A percentile compares a stretch with the other conserved stretches of the same genome.
phyloP scores from a whole-genome alignment of 1,140 invertebrate species.

The Nasonia vitripennis region DNA sequence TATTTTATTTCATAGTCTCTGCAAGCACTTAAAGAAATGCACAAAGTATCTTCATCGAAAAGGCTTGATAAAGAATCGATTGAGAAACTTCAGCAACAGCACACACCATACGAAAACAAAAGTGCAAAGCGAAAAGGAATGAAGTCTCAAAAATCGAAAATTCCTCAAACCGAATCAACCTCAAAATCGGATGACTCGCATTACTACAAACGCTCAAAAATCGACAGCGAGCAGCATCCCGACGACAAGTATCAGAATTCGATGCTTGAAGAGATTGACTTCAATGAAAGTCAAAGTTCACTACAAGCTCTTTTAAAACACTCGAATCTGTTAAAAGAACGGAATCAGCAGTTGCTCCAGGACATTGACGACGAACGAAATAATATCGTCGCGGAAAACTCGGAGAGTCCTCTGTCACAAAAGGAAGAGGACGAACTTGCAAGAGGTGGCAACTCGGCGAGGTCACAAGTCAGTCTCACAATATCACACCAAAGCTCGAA shows the following conservation, averaged over 20 bases:
- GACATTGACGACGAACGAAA: constrained; percentile 66
- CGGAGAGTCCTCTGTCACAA: constrained; percentile 50
- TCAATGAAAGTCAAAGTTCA: constrained; percentile 68
- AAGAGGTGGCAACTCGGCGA: constrained; percentile 65
- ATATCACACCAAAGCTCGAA: constrained; percentile 70
- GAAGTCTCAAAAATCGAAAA: constrained; percentile 65
- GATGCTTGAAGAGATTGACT: constrained; percentile 63
- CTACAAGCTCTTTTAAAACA: constrained; percentile 67
- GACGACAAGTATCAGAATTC: constrained; percentile 64
- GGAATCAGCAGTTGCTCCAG: constrained; percentile 64
- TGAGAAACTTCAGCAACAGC: constrained; percentile 61
- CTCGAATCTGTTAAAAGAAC: constrained; percentile 67
- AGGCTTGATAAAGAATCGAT: constrained; percentile 60
- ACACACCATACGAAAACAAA: constrained; percentile 57
- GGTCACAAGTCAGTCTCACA: constrained; percentile 69
- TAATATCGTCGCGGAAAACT: not conserved
- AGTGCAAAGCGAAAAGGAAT: constrained; percentile 67
- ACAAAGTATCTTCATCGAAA: constrained; percentile 54
- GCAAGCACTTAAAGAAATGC: constrained; percentile 3
- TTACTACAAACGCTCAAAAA: constrained; percentile 64
- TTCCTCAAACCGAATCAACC: constrained; percentile 24
- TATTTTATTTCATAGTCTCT: constrained; percentile 32
- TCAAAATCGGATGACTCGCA: constrained; percentile 57
- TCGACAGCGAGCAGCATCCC: constrained; percentile 60
- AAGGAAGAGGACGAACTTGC: constrained; percentile 58